Evolutionary conservation across 2,113 vertebrate genomes (phyloP).

Genomic region (Heliornis fulica): DNA sequence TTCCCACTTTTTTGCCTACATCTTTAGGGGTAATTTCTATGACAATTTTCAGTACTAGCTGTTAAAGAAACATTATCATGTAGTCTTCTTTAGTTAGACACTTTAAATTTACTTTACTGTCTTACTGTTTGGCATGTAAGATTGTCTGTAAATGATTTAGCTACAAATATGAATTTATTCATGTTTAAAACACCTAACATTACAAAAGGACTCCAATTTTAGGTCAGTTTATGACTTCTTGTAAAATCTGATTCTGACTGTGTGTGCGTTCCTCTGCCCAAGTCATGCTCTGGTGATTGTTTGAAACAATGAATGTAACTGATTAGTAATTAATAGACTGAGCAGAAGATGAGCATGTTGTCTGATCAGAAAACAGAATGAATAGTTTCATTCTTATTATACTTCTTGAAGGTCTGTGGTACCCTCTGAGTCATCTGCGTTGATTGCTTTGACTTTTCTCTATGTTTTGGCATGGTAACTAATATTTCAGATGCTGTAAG

Average conservation of each 20-base stretch:
- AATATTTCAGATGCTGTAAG: background rate
- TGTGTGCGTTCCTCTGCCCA: background rate
- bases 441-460: background rate
- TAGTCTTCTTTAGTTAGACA: background rate
- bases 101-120: background rate
- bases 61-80: background rate
- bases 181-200: background rate
- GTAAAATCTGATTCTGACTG: background rate
- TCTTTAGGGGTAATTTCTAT: background rate
- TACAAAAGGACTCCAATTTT: background rate
- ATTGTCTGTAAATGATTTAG: background rate
- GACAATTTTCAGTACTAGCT: background rate
- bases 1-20: background rate
- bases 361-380: background rate
- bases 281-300: background rate
- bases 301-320: background rate
- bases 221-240: background rate
- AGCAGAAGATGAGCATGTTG: background rate
- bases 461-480: background rate
- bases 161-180: background rate
- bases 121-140: background rate
- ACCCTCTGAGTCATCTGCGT: background rate
- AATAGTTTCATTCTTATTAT: background rate
- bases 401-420: background rate
- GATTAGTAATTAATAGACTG: conserved; percentile 19